These are phyloP conservation scores for Serrognathus titanus DNA, from an alignment of 2,888 invertebrate genomes.

Conservation along the genomic window DNA sequence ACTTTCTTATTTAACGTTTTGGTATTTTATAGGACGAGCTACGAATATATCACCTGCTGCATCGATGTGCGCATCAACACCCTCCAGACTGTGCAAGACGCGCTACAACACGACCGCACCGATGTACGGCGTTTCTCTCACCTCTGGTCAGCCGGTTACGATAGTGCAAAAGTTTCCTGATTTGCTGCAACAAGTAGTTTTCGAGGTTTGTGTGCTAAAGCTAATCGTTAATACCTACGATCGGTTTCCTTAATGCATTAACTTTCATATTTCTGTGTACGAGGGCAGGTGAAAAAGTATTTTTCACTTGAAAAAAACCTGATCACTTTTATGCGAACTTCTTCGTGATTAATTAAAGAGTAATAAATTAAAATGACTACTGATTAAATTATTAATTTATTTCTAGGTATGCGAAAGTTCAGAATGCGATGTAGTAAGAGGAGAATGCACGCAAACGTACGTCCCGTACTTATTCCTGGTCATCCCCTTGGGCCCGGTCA, in stretches of 20 bases:
- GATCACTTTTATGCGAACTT: too few species aligned
- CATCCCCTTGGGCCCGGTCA: slow-evolving; percentile 85
- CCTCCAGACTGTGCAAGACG: slow-evolving; percentile 79
- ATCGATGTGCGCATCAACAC: slow-evolving; percentile 54
- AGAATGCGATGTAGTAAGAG: slow-evolving; percentile 84
- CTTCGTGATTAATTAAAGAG: too few species aligned
- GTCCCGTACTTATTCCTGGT: slow-evolving; percentile 90
- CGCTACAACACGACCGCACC: slow-evolving; percentile 91
- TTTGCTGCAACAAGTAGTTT: slow-evolving; percentile 86
- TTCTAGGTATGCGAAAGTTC: slow-evolving; percentile 67
- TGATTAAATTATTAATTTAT: slow-evolving; percentile 12
- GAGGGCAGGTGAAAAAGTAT: not conserved
- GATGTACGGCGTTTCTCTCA: slow-evolving; percentile 90
- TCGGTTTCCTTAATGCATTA: not conserved
- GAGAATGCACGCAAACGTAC: slow-evolving; percentile 88
- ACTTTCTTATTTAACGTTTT: not conserved
- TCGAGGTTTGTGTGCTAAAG: slow-evolving; percentile 69
- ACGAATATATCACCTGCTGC: slow-evolving; percentile 41
- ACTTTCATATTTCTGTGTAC: too few species aligned
- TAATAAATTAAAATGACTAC: too few species aligned
- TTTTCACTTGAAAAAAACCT: too few species aligned
- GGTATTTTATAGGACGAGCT: slow-evolving; percentile 34
- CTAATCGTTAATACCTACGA: not conserved
- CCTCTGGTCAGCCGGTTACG: slow-evolving; percentile 88
- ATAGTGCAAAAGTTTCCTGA: slow-evolving; percentile 94